Conservation (phyloP, 2,797 vertebrate genomes). For the Platyrinchus mystaceus region DNA sequence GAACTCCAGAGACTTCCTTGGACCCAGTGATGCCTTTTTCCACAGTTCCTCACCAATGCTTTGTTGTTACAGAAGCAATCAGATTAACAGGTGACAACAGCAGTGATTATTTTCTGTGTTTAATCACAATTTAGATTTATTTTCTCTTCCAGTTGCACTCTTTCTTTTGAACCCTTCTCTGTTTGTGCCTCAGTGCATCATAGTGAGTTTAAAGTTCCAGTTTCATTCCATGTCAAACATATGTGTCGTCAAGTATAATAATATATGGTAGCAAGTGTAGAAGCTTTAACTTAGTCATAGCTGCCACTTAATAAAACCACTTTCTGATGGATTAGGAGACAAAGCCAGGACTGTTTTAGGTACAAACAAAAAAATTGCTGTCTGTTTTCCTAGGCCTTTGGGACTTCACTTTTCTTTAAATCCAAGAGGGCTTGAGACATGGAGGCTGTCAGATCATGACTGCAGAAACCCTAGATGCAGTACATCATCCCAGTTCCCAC, state of each 20-base stretch:
- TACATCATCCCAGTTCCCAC: rapidly evolving
- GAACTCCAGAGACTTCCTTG: neutral
- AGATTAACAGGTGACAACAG: neutral
- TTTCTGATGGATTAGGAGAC: neutral
- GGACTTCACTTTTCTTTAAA: neutral
- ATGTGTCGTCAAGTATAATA: neutral
- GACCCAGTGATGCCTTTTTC: neutral
- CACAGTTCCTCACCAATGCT: neutral
- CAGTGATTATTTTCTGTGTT: neutral
- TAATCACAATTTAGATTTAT: neutral
- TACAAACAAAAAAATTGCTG: neutral
- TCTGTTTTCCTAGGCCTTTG: neutral
- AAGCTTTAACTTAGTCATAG: neutral
- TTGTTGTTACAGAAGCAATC: neutral
- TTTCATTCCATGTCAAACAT: neutral
- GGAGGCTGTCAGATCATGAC: neutral
- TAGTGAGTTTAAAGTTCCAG: neutral
- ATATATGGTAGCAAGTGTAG: neutral
- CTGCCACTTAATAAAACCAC: neutral
- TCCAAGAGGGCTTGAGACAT: neutral
- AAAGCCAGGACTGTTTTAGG: neutral
- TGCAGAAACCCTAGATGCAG: neutral
- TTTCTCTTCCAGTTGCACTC: neutral
- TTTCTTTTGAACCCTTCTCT: neutral
- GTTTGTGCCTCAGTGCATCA: neutral